These are phyloP conservation scores for Silurus meridionalis DNA, from an alignment of 2,113 vertebrate species.

Conservation along the genomic window DNA sequence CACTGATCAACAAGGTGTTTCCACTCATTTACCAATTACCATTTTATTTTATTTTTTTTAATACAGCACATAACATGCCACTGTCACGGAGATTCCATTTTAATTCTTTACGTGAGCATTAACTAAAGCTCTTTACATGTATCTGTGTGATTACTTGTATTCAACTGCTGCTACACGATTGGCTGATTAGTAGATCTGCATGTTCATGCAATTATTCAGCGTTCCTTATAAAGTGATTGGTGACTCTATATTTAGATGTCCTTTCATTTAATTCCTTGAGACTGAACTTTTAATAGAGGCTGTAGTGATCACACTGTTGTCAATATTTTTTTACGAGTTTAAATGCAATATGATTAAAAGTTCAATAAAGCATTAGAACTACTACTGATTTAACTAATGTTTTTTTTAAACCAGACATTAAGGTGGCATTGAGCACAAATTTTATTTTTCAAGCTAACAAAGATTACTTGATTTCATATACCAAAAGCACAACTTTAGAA, in stretches of 20 bases:
- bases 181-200: neutral
- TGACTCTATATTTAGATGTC: neutral
- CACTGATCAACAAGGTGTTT: neutral
- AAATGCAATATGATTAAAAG: neutral
- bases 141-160: neutral
- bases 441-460: neutral
- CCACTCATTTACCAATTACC: neutral
- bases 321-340: neutral
- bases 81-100: neutral
- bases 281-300: neutral
- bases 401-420: neutral
- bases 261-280: neutral
- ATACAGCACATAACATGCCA: neutral
- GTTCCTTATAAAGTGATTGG: neutral
- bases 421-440: neutral
- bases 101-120: neutral
- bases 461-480: neutral
- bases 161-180: neutral
- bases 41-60: too few relatives aligned
- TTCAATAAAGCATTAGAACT: neutral
- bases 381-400: neutral
- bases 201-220: neutral
- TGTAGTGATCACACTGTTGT: neutral
- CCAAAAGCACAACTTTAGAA: neutral
- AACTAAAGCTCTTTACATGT: neutral